Base-by-base conservation (phyloP, 2,797 vertebrate genomes). In the Sciurus carolinensis region DNA sequence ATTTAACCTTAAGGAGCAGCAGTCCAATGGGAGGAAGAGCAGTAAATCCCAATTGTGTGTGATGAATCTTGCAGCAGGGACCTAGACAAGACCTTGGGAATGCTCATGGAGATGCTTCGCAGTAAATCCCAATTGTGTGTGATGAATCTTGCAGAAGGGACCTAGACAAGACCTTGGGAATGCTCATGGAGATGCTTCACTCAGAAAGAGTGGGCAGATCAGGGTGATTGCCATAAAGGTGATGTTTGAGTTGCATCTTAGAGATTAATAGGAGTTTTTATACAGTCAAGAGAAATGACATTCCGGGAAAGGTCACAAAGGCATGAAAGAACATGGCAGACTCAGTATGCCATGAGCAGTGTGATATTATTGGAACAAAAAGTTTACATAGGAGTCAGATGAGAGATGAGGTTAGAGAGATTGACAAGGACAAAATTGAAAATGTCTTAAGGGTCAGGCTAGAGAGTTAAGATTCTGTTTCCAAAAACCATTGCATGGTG, bases 391-490 rank as follows among this genome's bases (percentile, higher is more conserved):
- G 33, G 22, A 39, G 66, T 30, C 3, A 50, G 71, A 92, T 71
- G 69, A 96, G 62, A 76, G 71, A 86, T 73, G 36, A 90, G 52
- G 47, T 92, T 90, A 81, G 72, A 44, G 44, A 95, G 44, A 69
- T 11, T 77, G 54, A 86, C 20, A 79, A 52, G 47, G 33, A 11
- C 47, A 88, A 92, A 90, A 85, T 0, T 54, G 77, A 77, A 92
- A 92, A 88, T 15, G 13, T 90, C 47, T 80, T 54, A 69, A 84
- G 42, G 57, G 42, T 92, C 42, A 69, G 6, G 17, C 12, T 64
- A 69, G 83, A 57, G 13, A 96, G 39, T 88, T 81, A 73, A 95
- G 86, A 72, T 90, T 75, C n/a, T 90, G 11, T 88, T 96, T 93
- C 80, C 59, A 67, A 93, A 91, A 85, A 54, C 67, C 85, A 67